Evolutionary conservation across 2,113 vertebrate genomes (phyloP), one percentile per base, ranked within the genome.

Genomic region (Prinia subflava): DNA sequence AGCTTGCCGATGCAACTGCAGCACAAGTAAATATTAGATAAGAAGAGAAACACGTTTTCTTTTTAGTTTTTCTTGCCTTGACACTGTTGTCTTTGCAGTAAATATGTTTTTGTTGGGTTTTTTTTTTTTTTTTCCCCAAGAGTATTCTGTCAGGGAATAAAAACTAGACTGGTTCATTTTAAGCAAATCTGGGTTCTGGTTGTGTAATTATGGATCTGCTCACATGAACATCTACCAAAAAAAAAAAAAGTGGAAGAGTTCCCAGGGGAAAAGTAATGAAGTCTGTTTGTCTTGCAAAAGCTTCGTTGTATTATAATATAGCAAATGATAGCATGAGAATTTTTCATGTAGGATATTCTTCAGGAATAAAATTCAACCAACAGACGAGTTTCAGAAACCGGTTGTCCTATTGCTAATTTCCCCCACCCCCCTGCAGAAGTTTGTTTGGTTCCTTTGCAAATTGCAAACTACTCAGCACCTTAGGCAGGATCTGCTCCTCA

Each of bases 171-270:
- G 17, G 42, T 83, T 90, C 17, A 16, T 92, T 93, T 92, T 65
- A 83, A 90, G 73, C 28, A 71, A 84, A 70, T 92, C 33, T 86
- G 59, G 62, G 71, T 80, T 93, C 76, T 94, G 79, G 30, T 89
- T 88, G 79, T 86, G 71, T 92, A 94, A 92, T 92, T 94, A 86
- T 18, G 27, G 64, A 63, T 90, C 68, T 81, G 71, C 60, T 90
- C 22, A 35, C 56, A 15, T 90, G 57, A 65, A 62, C 24, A 71
- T 11, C 64, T 27, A 56, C 62, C 9, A 63, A 68, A 67, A 70
- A 31, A 42, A 77, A 50, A n/a, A 79, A 44, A 28, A 28, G 6
- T 23, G 41, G 35, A 81, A 33, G 17, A 46, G 41, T 73, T 94
- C 89, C 37, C 91, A 33, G 46, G 81, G 77, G 91, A 84, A 78